Evolutionary conservation across 2,113 vertebrate species (phyloP).

Genomic region (Pitta sordida): DNA sequence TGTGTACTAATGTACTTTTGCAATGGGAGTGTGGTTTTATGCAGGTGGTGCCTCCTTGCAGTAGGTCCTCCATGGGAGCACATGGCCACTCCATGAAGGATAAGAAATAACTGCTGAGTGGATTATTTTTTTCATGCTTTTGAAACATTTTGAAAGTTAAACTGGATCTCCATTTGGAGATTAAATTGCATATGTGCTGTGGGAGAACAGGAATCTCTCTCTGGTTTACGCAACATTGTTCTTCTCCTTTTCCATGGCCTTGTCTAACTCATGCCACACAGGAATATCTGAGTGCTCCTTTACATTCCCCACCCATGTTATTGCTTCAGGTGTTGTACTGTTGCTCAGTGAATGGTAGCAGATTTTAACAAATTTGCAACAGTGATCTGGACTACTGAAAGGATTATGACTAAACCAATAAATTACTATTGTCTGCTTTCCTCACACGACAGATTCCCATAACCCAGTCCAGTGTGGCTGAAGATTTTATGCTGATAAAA

Average conservation of each 20-base stretch:
- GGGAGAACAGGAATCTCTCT: conserved; percentile 1
- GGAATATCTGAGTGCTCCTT: neutral
- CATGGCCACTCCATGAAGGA: neutral
- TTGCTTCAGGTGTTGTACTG: conserved; percentile 47
- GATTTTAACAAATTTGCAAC: conserved; percentile 64
- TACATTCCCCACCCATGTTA: conserved; percentile 39
- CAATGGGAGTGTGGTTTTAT: neutral
- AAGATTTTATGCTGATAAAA: conserved; percentile 12
- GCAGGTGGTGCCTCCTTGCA: neutral
- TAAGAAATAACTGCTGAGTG: neutral
- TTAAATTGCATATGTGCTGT: neutral
- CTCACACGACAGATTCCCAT: conserved; percentile 31
- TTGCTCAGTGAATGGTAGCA: conserved; percentile 55
- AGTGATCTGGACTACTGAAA: conserved; percentile 58
- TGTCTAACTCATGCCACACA: neutral
- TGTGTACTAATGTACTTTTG: neutral
- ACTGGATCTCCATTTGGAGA: neutral
- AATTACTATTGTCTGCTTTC: conserved; percentile 51
- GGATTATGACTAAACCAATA: conserved; percentile 59
- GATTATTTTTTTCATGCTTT: neutral
- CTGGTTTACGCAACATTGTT: neutral
- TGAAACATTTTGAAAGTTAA: neutral
- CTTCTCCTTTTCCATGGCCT: neutral
- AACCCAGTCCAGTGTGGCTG: conserved; percentile 24
- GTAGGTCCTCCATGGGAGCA: neutral